A percentile compares a stretch with the other conserved stretches of the same genome.
Conservation (phyloP, 2,797 vertebrate species). For the Coregonus ussuriensis region DNA sequence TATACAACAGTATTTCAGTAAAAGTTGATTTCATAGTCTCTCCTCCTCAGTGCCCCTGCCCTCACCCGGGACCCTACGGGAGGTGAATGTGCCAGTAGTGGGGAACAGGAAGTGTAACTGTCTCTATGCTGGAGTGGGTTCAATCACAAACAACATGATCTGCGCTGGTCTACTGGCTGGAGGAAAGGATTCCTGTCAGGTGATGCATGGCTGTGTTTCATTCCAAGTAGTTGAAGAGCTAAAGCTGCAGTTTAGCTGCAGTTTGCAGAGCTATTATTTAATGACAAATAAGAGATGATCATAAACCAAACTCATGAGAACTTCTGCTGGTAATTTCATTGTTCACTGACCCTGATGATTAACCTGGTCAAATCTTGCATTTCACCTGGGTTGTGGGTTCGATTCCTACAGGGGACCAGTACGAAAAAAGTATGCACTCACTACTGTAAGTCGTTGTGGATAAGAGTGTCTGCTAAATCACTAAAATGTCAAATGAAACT, state of each 20-base stretch:
- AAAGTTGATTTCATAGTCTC: neutral
- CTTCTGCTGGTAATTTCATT: neutral
- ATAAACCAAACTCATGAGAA: neutral
- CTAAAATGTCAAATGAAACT: too few relatives aligned
- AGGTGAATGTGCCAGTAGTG: conserved; percentile 63
- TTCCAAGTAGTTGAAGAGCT: neutral
- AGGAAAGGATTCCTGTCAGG: too few relatives aligned
- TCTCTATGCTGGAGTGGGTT: conserved; percentile 51
- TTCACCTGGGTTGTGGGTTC: too few relatives aligned
- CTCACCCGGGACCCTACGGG: conserved; percentile 53
- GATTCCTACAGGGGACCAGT: too few relatives aligned
- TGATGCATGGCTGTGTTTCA: conserved; percentile 56
- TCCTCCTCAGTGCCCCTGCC: conserved; percentile 25
- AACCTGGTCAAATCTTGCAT: too few relatives aligned
- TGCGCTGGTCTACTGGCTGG: too few relatives aligned
- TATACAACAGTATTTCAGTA: neutral
- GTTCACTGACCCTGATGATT: neutral
- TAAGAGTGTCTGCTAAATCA: too few relatives aligned
- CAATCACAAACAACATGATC: too few relatives aligned
- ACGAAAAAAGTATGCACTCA: too few relatives aligned
- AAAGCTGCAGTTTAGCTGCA: too few relatives aligned
- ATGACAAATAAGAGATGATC: neutral
- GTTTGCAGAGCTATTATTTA: too few relatives aligned
- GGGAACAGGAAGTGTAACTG: conserved; percentile 37
- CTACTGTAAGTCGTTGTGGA: too few relatives aligned